A percentile compares a stretch with the other conserved stretches of the same genome.
Evolutionary conservation across 2,113 vertebrate genomes (phyloP).

Genomic region (Salvelinus alpinus): DNA sequence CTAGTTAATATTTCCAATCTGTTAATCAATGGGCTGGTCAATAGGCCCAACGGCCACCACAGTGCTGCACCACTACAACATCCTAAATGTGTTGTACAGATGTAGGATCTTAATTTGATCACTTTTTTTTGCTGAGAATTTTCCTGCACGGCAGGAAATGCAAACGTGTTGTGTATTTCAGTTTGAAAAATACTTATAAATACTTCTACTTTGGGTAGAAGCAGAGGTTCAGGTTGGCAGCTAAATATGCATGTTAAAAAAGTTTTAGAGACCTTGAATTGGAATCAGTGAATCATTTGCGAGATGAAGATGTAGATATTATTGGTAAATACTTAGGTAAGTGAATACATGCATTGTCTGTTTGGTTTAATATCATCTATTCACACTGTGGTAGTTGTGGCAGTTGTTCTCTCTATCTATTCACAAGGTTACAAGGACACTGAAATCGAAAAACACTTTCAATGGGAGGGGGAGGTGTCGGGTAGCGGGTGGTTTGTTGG

Average conservation of each 20-base stretch:
- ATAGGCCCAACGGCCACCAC: constrained; percentile 47
- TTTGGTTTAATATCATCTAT: background rate
- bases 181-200: too few species aligned
- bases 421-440: constrained; percentile 58
- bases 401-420: constrained; percentile 4
- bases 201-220: too few species aligned
- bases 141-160: too few species aligned
- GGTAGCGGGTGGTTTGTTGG: constrained; percentile 54
- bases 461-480: background rate
- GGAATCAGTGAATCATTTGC: background rate
- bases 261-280: too few species aligned
- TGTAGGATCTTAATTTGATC: too few species aligned
- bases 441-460: constrained; percentile 34
- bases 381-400: background rate
- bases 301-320: background rate
- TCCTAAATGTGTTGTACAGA: too few species aligned
- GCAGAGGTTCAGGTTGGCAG: constrained; percentile 5
- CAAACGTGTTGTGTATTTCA: too few species aligned
- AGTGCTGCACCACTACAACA: constrained; percentile 54
- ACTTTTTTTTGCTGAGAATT: too few species aligned
- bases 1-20: constrained; percentile 82
- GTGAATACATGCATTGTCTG: background rate
- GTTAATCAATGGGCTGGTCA: constrained; percentile 76
- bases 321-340: background rate
- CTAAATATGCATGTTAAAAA: background rate